These are phyloP conservation scores for Sicus ferrugineus DNA, from an alignment of 2,888 invertebrate genomes.

Conservation along the genomic window DNA sequence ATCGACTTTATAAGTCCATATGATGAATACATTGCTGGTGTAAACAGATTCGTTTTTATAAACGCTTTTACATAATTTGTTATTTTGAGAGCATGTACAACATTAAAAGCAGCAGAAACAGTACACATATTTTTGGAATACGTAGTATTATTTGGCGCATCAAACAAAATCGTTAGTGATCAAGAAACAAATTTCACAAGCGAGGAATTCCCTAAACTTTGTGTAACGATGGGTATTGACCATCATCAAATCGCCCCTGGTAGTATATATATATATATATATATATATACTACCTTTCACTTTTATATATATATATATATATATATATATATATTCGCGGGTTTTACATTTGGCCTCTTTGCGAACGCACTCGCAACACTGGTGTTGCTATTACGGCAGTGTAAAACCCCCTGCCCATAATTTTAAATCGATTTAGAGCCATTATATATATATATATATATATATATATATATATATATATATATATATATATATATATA, in stretches of 20 bases:
- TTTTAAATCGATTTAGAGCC: too few relatives aligned
- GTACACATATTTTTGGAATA: constrained; percentile 33
- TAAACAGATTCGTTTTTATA: constrained; percentile 27
- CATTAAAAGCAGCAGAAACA: constrained; percentile 35
- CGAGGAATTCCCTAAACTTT: constrained; percentile 28
- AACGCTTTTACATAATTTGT: constrained; percentile 39
- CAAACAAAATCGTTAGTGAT: constrained; percentile 33
- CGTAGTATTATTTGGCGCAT: constrained; percentile 35
- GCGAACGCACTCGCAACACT: too few relatives aligned
- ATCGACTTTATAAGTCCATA: constrained; percentile 38
- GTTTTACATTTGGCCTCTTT: too few relatives aligned
- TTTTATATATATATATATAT: too few relatives aligned
- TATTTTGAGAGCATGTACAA: constrained; percentile 36
- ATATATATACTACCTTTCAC: too few relatives aligned
- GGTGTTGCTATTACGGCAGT: too few relatives aligned
- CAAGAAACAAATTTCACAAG: constrained; percentile 30
- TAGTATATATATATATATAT: too few relatives aligned
- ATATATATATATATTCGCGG: too few relatives aligned
- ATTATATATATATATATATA: too few relatives aligned
- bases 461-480: too few relatives aligned
- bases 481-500: too few relatives aligned
- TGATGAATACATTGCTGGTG: constrained; percentile 16
- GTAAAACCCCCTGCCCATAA: too few relatives aligned
- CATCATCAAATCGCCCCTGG: constrained; percentile 35
- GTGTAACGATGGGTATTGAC: constrained; percentile 23